Evolutionary conservation across 2,113 vertebrate genomes (phyloP).

Genomic region (Diadophis punctatus): DNA sequence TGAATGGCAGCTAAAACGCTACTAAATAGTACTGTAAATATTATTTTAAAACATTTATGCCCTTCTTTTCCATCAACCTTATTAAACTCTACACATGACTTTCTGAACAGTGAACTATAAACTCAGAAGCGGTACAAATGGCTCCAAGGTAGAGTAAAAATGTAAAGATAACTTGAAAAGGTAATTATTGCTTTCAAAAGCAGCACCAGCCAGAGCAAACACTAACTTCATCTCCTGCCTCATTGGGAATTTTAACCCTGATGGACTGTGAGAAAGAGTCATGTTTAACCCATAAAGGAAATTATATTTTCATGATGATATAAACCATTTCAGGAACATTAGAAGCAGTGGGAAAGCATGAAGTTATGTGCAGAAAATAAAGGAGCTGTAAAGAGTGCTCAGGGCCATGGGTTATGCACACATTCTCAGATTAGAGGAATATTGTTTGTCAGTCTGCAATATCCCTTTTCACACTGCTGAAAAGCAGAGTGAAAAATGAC

Average conservation of each 20-base stretch:
- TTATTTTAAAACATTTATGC: not conserved
- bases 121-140: not conserved
- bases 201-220: not conserved
- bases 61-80: not conserved
- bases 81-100: not conserved
- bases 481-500: constrained; percentile 60
- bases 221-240: not conserved
- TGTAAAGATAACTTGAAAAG: not conserved
- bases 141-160: not conserved
- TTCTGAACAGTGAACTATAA: not conserved
- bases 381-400: constrained; percentile 49
- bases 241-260: not conserved
- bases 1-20: not conserved
- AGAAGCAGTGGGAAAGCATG: not conserved
- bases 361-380: constrained; percentile 45
- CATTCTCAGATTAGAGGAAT: constrained; percentile 53
- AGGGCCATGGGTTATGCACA: constrained; percentile 31
- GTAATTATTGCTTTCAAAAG: no score
- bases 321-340: not conserved
- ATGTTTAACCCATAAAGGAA: constrained; percentile 4
- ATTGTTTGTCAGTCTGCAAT: constrained; percentile 55
- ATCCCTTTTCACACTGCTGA: constrained; percentile 61
- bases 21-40: not conserved
- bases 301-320: constrained; percentile 26
- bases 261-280: not conserved